Evolutionary conservation across 2,113 vertebrate genomes (phyloP).

Genomic region (Atractosteus spatula): DNA sequence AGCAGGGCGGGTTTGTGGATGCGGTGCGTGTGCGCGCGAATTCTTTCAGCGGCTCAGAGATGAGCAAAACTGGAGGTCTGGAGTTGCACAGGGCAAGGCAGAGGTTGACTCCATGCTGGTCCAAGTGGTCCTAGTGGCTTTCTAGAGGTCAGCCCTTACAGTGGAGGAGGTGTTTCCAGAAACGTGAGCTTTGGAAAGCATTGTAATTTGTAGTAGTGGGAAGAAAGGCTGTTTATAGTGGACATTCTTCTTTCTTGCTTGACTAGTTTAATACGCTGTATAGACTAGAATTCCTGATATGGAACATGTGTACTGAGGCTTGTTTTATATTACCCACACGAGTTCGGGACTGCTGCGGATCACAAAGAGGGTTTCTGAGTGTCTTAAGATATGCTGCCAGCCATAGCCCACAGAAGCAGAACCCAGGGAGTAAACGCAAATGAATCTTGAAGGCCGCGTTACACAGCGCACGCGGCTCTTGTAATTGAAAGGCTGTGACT

Average conservation of each 20-base stretch:
- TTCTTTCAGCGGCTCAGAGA: too few species aligned
- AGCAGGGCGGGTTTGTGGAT: too few species aligned
- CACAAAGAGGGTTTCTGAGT: constrained; percentile 23
- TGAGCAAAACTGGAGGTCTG: too few species aligned
- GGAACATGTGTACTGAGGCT: constrained; percentile 20
- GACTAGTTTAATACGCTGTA: neutral
- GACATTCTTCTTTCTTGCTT: neutral
- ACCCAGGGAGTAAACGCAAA: neutral
- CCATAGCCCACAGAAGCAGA: constrained; percentile 22
- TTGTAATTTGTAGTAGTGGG: constrained; percentile 11
- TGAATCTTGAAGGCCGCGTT: too few species aligned
- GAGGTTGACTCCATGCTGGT: too few species aligned
- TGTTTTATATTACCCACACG: constrained; percentile 35
- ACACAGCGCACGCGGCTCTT: too few species aligned
- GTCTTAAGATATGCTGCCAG: constrained; percentile 22
- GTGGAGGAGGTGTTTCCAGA: neutral
- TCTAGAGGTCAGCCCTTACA: too few species aligned
- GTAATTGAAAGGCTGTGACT: too few species aligned
- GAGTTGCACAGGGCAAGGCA: too few species aligned
- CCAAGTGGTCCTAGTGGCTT: too few species aligned
- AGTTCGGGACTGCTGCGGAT: constrained; percentile 26
- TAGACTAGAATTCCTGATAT: constrained; percentile 13
- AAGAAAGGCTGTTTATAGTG: neutral
- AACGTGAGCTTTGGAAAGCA: neutral
- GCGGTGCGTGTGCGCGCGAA: too few species aligned